phyloP scores from a whole-genome alignment of 2,113 vertebrate species.

The Telmatochromis brachygnathus region DNA sequence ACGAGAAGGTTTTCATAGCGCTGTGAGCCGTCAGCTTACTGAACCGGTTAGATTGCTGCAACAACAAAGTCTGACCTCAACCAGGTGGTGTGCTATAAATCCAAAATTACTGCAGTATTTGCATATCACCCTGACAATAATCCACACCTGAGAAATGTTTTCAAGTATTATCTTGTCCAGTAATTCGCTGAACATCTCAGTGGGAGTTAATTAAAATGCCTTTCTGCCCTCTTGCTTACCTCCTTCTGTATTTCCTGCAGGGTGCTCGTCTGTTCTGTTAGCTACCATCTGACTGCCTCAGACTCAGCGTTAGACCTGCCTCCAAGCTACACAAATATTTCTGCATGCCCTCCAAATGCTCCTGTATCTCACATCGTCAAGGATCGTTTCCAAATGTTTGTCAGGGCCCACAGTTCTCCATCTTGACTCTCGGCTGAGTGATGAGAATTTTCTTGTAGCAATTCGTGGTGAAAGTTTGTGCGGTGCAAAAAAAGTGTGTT shows the following conservation, averaged over 20 bases:
- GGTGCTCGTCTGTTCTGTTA: not conserved
- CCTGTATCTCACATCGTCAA: constrained; percentile 50
- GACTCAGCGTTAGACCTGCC: constrained; percentile 14
- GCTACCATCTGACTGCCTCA: constrained; percentile 1
- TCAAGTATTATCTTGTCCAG: not conserved
- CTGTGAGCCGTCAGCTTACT: not conserved
- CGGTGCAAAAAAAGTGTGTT: not conserved
- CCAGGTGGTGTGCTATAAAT: not conserved
- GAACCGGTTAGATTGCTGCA: not conserved
- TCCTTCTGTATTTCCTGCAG: not conserved
- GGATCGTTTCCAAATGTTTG: constrained; percentile 33
- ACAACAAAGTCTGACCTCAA: not conserved
- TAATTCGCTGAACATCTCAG: constrained; percentile 7
- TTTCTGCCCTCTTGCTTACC: not conserved
- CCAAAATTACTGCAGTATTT: not conserved
- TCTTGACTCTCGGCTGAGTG: not conserved
- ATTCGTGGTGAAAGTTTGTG: not conserved
- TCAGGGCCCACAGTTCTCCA: not conserved
- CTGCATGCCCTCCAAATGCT: constrained; percentile 18
- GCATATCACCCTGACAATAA: not conserved
- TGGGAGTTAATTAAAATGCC: constrained; percentile 16
- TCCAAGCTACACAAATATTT: constrained; percentile 46
- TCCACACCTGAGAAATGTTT: not conserved
- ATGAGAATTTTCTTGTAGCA: not conserved
- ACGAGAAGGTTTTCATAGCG: not conserved